Evolutionary conservation across 2,797 vertebrate species (phyloP).

Genomic region (Karalla daura): DNA sequence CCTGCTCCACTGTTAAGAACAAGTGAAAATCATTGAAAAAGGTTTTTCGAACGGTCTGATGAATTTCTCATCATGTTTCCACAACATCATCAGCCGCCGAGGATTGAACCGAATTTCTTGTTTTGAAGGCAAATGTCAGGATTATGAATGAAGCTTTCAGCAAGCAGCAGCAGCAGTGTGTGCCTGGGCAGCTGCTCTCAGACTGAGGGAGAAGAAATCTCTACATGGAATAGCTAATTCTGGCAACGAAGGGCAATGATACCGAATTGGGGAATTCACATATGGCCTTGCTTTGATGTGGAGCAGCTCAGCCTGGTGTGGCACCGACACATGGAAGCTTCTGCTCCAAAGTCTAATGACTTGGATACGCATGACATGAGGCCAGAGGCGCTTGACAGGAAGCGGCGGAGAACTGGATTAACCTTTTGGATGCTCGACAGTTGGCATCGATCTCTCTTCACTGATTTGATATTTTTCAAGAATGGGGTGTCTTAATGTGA

Average conservation of each 20-base stretch:
- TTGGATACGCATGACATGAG: slow-evolving; percentile 25
- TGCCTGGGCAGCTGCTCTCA: too few species aligned
- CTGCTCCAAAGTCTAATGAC: slow-evolving; percentile 33
- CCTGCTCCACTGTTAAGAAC: too few species aligned
- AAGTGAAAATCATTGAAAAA: too few species aligned
- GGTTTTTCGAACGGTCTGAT: too few species aligned
- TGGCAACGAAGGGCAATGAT: slow-evolving; percentile 38
- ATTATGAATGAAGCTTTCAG: too few species aligned
- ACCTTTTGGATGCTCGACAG: slow-evolving; percentile 11
- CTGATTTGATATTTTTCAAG: slow-evolving; percentile 16
- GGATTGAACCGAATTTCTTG: too few species aligned
- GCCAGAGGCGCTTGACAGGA: slow-evolving; percentile 7
- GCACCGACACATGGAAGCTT: slow-evolving; percentile 32
- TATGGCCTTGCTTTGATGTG: slow-evolving; percentile 57
- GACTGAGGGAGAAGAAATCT: slow-evolving; percentile 3
- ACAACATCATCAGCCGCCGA: too few species aligned
- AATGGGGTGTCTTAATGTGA: not conserved
- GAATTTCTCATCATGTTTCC: too few species aligned
- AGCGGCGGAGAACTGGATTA: not conserved
- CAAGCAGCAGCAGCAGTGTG: too few species aligned
- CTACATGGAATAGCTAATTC: slow-evolving; percentile 38
- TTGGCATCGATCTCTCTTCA: slow-evolving; percentile 7
- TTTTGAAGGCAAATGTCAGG: too few species aligned
- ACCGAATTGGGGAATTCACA: slow-evolving; percentile 45
- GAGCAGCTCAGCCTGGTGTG: slow-evolving; percentile 18